A percentile compares a stretch with the other conserved stretches of the same genome.
phyloP scores from a whole-genome alignment of 2,888 invertebrate species.

The Leptopilina syphax region DNA sequence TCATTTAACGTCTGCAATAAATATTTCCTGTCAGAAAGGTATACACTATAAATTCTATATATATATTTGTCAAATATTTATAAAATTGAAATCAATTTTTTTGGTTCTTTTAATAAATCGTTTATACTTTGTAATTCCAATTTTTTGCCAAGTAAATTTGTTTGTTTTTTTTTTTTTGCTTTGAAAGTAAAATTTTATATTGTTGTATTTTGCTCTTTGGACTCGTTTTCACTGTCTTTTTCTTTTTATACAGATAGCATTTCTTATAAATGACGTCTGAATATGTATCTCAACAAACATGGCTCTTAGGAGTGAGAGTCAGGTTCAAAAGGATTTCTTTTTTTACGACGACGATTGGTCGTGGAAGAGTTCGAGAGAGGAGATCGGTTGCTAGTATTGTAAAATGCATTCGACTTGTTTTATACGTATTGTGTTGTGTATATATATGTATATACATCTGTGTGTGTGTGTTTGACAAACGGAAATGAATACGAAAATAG shows the following conservation, averaged over 20 bases:
- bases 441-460: no score
- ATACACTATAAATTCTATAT: no score
- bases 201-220: background rate
- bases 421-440: no score
- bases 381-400: conserved; percentile 46
- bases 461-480: background rate
- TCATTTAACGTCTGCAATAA: no score
- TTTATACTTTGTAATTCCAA: background rate
- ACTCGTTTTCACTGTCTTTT: no score
- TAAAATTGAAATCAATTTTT: no score
- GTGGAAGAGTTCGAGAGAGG: conserved; percentile 9
- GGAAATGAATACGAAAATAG: conserved; percentile 16
- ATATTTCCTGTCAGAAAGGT: no score
- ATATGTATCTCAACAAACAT: conserved; percentile 12
- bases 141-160: background rate
- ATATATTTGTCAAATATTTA: no score
- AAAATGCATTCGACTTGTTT: conserved; percentile 53
- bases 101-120: background rate
- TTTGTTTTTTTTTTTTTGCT: background rate
- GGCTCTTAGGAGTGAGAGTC: background rate
- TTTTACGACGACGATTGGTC: conserved; percentile 11
- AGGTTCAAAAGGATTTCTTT: background rate
- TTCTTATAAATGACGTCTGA: conserved; percentile 18
- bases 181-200: background rate
- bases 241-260: background rate